Conservation (phyloP, 2,888 invertebrate genomes). For the Stenodema calcarata region DNA sequence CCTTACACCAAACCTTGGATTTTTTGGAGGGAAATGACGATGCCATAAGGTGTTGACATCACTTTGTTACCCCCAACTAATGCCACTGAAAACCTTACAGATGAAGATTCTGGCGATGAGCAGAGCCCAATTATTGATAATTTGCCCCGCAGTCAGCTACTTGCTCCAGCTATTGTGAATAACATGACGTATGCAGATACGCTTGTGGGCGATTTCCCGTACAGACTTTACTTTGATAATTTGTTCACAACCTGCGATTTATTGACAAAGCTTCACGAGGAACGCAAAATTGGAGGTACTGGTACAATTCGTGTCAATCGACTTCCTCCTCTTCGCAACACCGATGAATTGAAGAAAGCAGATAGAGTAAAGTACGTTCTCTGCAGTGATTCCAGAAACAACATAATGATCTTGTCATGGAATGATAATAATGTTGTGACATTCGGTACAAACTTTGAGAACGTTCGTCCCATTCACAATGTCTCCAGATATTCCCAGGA, state of each 20-base stretch:
- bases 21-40: no score
- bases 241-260: neutral
- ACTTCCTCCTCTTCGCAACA: neutral
- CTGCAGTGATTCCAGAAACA: neutral
- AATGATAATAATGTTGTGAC: constrained; percentile 42
- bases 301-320: neutral
- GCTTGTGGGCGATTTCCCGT: neutral
- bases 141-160: no score
- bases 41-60: no score
- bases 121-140: no score
- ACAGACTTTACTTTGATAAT: neutral
- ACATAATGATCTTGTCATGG: constrained; percentile 10
- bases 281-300: neutral
- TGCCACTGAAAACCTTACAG: no score
- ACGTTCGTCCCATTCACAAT: constrained; percentile 13
- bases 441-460: constrained; percentile 17
- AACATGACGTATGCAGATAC: neutral
- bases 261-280: neutral
- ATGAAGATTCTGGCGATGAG: no score
- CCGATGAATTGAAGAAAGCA: neutral
- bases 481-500: neutral
- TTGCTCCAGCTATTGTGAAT: no score
- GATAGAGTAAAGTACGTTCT: neutral
- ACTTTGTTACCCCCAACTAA: no score
- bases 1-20: no score